Evolutionary conservation across 2,888 invertebrate species (phyloP), one percentile per base, ranked within the genome.

Genomic region (Drosophila stalkeri): DNA sequence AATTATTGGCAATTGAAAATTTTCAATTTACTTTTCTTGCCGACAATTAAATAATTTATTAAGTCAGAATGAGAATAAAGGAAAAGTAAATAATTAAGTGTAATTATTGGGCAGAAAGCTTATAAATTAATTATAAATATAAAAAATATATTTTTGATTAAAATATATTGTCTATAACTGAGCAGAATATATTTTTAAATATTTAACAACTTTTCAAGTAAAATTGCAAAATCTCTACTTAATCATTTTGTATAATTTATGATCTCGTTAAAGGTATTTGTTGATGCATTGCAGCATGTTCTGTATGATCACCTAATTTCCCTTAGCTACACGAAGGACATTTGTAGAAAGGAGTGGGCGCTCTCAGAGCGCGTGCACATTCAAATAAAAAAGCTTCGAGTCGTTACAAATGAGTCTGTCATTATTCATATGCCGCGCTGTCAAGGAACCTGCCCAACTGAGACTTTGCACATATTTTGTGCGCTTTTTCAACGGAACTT

Each of bases 321-420:
- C 2, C 5, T 33, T 12, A 14, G 35, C 23, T 16, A 11, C 33
- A 39, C n/a, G 20, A 18, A 52, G 31, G 23, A 51, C 16, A 69
- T 43, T 43, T 12, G 37, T 8, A 23, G 49, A 31, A 51, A n/a
- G 39, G 37, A 44, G 33, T 8, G 35, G 35, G 39, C 14, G 41
- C 51, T 18, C 61, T 16, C 14, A 18, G 41, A 72, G 54, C 60
- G 71, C 76, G 49, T 62, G 72, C 64, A 72, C 60, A 78, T 79
- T 79, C 82, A 80, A 88, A 83, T 88, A 81, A 86, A 89, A 81
- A 86, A 63, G 75, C 80, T 75, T 70, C 82, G 74, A 72, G 72
- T 77, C 80, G 75, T 69, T 79, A 77, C 89, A 84, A 86, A 86
- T 86, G 86, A 89, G 82, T 76, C 87, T 77, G 77, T 78, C 86